phyloP scores from a whole-genome alignment of 2,888 invertebrate genomes.

The Synanthedon andrenaeformis region DNA sequence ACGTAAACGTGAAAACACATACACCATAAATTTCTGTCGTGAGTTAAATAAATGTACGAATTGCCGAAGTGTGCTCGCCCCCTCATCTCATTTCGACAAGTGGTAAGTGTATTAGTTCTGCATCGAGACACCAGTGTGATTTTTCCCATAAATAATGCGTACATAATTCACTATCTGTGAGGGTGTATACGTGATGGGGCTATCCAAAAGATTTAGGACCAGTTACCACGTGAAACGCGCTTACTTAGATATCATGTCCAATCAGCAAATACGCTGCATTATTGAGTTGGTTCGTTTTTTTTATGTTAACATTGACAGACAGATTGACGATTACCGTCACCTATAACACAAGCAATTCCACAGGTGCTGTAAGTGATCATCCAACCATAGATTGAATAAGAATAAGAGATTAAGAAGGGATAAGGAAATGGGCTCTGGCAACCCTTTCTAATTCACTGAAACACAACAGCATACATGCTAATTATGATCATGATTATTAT shows the following conservation, averaged over 20 bases:
- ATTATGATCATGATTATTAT: too few species aligned
- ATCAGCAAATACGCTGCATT: background rate
- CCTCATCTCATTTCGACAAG: slow-evolving; percentile 23
- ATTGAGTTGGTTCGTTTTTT: too few species aligned
- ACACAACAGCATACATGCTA: too few species aligned
- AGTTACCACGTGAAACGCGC: slow-evolving; percentile 1
- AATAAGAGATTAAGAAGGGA: too few species aligned
- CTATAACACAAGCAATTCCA: too few species aligned
- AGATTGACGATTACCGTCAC: too few species aligned
- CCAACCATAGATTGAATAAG: too few species aligned
- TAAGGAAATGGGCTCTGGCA: too few species aligned
- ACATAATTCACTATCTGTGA: slow-evolving; percentile 8
- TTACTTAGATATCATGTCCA: slow-evolving; percentile 1
- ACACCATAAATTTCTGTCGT: background rate
- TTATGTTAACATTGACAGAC: too few species aligned
- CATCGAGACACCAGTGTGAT: slow-evolving; percentile 25
- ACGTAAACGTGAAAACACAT: too few species aligned
- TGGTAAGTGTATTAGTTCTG: slow-evolving; percentile 48
- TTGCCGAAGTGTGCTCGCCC: slow-evolving; percentile 7
- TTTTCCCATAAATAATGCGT: slow-evolving; percentile 20
- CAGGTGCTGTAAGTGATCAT: too few species aligned
- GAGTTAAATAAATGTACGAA: background rate
- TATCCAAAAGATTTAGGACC: slow-evolving; percentile 12
- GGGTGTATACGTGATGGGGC: slow-evolving; percentile 7
- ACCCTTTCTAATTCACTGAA: too few species aligned